phyloP scores from a whole-genome alignment of 2,797 vertebrate genomes.

The Poeciliopsis paucimaculata region DNA sequence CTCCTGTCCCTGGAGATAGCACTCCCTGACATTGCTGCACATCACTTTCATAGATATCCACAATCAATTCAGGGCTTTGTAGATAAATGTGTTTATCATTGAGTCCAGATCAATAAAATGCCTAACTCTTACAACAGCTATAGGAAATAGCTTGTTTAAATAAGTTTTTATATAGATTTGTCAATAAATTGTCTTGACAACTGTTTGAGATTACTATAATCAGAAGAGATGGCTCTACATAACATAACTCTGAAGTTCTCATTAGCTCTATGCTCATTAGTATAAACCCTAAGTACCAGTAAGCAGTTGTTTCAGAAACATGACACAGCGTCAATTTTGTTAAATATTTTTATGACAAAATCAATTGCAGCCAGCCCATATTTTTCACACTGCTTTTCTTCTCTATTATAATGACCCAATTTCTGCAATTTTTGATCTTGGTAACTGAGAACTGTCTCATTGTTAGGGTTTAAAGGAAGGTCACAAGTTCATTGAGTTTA shows the following conservation, averaged over 20 bases:
- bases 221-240: not conserved
- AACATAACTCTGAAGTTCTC: not conserved
- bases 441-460: not conserved
- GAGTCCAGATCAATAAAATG: not conserved
- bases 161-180: not conserved
- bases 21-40: slow-evolving; percentile 21
- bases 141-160: not conserved
- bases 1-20: slow-evolving; percentile 42
- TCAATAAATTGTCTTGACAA: not conserved
- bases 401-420: not conserved
- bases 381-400: not conserved
- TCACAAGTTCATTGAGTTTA: not conserved
- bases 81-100: not conserved
- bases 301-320: not conserved
- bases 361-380: not conserved
- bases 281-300: not conserved
- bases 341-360: not conserved
- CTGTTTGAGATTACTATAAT: not conserved
- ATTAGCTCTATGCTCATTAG: not conserved
- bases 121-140: not conserved
- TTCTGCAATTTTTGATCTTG: not conserved
- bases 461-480: not conserved
- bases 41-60: slow-evolving; percentile 28
- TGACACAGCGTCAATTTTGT: not conserved
- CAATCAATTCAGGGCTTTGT: slow-evolving; percentile 2